These are phyloP conservation scores for Choloepus hoffmanni DNA, from an alignment of 2,113 vertebrate species.

Conservation along the genomic window DNA sequence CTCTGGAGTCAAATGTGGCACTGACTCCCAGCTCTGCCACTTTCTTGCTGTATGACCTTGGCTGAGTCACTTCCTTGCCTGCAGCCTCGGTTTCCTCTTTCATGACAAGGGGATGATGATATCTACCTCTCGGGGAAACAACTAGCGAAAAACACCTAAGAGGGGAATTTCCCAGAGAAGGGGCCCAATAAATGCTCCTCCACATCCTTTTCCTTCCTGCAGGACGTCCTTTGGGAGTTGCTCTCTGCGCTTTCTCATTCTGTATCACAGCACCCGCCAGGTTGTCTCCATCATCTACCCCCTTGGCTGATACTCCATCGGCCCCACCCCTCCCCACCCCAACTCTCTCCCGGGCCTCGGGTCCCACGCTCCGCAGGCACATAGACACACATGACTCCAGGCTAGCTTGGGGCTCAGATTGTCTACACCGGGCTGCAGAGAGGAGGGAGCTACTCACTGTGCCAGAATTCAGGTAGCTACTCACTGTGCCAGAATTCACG, in stretches of 20 bases:
- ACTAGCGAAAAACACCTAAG: background rate
- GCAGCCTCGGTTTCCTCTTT: slow-evolving; percentile 3
- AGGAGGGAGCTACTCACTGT: slow-evolving; percentile 89
- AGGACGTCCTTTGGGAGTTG: background rate
- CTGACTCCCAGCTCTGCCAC: background rate
- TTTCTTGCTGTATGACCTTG: background rate
- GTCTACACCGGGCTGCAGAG: background rate
- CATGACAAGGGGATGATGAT: background rate
- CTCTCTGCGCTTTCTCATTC: background rate
- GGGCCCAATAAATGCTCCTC: background rate
- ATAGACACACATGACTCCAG: background rate
- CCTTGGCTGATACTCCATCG: background rate
- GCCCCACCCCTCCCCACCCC: background rate
- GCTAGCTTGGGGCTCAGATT: background rate
- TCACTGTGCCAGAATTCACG: slow-evolving; percentile 95
- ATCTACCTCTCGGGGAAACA: background rate
- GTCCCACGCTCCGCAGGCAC: background rate
- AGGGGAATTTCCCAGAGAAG: slow-evolving; percentile 56
- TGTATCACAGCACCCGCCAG: background rate
- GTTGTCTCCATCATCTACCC: background rate
- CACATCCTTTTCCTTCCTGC: slow-evolving; percentile 38
- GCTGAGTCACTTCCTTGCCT: slow-evolving; percentile 58
- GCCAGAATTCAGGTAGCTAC: slow-evolving; percentile 92
- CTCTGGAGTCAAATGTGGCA: accelerated
- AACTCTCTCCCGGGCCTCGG: background rate